Percentiles rank a stretch among this genome's conserved stretches.
Evolutionary conservation across 2,888 invertebrate species (phyloP).

Genomic region (Orchesellides sinensis): DNA sequence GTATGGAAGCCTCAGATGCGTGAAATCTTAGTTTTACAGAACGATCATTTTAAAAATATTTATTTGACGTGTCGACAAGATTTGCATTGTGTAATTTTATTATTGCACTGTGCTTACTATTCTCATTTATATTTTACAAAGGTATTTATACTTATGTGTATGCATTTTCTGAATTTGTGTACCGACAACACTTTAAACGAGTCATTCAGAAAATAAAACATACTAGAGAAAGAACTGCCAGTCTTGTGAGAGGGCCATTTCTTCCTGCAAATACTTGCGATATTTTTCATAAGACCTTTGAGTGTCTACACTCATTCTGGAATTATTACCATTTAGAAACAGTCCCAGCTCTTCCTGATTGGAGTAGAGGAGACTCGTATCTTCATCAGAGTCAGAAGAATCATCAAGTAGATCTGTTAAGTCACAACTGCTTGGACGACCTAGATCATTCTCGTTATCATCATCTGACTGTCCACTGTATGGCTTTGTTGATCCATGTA

Average conservation of each 20-base stretch:
- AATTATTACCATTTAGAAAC: no score
- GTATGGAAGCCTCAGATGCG: conserved; percentile 61
- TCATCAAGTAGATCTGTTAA: conserved; percentile 44
- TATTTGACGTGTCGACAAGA: conserved; percentile 3
- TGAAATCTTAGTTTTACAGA: no score
- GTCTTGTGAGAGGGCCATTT: conserved; percentile 41
- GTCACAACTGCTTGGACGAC: conserved; percentile 23
- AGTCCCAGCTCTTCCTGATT: no score
- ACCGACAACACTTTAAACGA: no score
- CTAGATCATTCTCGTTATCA: conserved; percentile 42
- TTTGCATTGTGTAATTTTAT: neutral
- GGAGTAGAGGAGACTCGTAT: conserved; percentile 5
- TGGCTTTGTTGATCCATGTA: neutral
- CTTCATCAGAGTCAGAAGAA: conserved; percentile 32
- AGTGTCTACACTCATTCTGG: no score
- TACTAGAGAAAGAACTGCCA: conserved; percentile 43
- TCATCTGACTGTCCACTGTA: conserved; percentile 20
- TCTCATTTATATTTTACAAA: no score
- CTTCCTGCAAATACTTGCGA: conserved; percentile 44
- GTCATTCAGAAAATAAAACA: no score
- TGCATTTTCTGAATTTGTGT: no score
- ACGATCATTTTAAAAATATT: neutral
- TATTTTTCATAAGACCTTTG: conserved; percentile 32
- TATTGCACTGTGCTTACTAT: neutral
- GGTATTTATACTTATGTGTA: no score